These are phyloP conservation scores for Onthophagus taurus DNA, from an alignment of 1,140 invertebrate genomes.

Conservation along the genomic window DNA sequence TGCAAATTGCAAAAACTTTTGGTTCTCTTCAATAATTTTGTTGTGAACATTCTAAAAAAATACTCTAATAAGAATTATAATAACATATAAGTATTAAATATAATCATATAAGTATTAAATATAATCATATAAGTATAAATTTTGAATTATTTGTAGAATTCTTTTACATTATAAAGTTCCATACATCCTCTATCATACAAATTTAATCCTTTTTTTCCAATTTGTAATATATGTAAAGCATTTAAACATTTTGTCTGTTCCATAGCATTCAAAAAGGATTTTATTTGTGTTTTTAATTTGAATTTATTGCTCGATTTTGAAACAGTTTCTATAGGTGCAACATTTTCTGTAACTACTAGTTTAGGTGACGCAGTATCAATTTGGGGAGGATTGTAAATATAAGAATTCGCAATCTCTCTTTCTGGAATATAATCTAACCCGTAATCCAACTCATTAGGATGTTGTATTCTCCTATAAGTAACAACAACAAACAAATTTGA, in stretches of 20 bases:
- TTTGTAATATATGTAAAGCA: slow-evolving; percentile 22
- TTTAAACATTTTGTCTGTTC: slow-evolving; percentile 25
- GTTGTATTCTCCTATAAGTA: slow-evolving; percentile 13
- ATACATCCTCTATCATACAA: slow-evolving; percentile 10
- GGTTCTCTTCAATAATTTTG: slow-evolving; percentile 24
- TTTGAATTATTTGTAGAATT: no score
- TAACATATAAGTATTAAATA: not conserved
- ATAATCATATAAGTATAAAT: no score
- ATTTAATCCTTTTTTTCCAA: slow-evolving; percentile 9
- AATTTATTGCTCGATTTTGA: slow-evolving; percentile 11
- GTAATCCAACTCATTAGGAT: slow-evolving; percentile 7
- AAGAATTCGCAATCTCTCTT: slow-evolving; percentile 14
- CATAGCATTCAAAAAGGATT: slow-evolving; percentile 16
- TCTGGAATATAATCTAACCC: slow-evolving; percentile 14
- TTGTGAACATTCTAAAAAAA: slow-evolving; percentile 21
- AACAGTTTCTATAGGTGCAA: no score
- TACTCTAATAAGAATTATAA: slow-evolving; percentile 10
- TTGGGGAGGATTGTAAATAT: slow-evolving; percentile 17
- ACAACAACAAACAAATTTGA: slow-evolving; percentile 3
- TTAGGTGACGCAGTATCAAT: no score
- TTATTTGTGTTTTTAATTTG: not conserved
- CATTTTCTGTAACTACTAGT: no score
- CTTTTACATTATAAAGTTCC: slow-evolving; percentile 19
- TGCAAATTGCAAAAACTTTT: slow-evolving; percentile 18
- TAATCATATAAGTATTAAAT: no score